Evolutionary conservation across 2,797 vertebrate genomes (phyloP).

Genomic region (Xiphorhynchus erythropygius): DNA sequence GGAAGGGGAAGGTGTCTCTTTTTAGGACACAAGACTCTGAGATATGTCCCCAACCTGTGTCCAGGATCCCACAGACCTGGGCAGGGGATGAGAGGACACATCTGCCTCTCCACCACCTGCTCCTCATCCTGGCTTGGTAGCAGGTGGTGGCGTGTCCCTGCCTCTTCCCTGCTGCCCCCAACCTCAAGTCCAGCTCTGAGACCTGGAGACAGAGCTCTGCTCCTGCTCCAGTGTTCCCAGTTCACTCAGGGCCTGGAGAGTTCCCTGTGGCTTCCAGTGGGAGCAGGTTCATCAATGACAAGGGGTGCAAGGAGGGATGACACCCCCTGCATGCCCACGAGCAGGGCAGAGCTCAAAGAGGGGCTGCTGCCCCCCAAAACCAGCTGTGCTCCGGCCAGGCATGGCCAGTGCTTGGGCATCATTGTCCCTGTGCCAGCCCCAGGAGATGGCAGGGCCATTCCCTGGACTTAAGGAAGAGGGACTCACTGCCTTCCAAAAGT

Average conservation of each 20-base stretch:
- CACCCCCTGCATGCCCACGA: neutral
- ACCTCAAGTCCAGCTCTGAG: fast-evolving
- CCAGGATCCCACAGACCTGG: neutral
- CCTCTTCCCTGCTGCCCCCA: fast-evolving
- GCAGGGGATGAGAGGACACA: neutral
- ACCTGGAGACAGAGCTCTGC: fast-evolving
- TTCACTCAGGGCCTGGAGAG: neutral
- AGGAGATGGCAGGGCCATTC: neutral
- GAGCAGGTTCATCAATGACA: neutral
- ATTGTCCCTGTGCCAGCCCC: neutral
- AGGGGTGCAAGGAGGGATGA: neutral
- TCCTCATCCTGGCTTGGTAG: neutral
- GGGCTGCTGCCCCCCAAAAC: neutral
- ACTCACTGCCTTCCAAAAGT: fast-evolving
- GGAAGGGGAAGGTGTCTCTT: neutral
- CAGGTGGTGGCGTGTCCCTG: neutral
- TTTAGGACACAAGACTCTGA: neutral
- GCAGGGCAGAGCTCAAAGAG: neutral
- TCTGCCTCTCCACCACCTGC: neutral
- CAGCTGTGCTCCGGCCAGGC: neutral
- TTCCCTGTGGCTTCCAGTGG: neutral
- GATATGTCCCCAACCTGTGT: fast-evolving
- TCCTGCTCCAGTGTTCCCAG: neutral
- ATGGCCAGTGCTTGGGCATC: neutral
- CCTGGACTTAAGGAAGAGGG: neutral